phyloP scores from a whole-genome alignment of 2,888 invertebrate species.

The Drosophila setosimentum region DNA sequence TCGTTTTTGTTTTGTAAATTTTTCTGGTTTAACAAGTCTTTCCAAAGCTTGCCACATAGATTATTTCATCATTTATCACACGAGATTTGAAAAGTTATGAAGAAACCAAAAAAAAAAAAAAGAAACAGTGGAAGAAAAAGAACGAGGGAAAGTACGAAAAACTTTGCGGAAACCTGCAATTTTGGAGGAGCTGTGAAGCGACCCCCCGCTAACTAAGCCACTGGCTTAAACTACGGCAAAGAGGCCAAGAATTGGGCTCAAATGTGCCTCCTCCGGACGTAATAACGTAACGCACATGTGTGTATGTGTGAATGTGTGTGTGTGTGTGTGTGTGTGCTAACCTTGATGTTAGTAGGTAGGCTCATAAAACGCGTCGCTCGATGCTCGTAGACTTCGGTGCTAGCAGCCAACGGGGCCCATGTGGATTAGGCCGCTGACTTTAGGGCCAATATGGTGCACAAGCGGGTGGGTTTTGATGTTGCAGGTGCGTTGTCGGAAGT shows the following conservation, averaged over 20 bases:
- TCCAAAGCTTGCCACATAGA: conserved; percentile 22
- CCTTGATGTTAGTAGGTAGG: conserved; percentile 52
- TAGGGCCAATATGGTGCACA: conserved; percentile 17
- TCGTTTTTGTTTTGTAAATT: background rate
- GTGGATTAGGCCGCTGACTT: conserved; percentile 58
- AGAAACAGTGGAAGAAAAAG: background rate
- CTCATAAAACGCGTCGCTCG: conserved; percentile 63
- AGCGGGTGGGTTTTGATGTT: background rate
- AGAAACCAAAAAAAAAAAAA: background rate
- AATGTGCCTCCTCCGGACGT: conserved; percentile 65
- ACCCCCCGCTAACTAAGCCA: conserved; percentile 60
- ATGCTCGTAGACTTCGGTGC: conserved; percentile 41
- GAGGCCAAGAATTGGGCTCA: conserved; percentile 11
- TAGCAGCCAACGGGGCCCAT: conserved; percentile 34
- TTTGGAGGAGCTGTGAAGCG: conserved; percentile 6
- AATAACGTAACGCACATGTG: conserved; percentile 48
- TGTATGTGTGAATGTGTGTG: conserved; percentile 3
- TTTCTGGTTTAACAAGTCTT: conserved; percentile 20
- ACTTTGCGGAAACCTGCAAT: conserved; percentile 8
- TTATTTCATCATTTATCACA: conserved; percentile 47
- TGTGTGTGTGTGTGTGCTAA: conserved; percentile 34
- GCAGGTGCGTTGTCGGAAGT: conserved; percentile 6
- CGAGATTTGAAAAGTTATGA: conserved; percentile 35
- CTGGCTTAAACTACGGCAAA: conserved; percentile 50
- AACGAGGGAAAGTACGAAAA: background rate